Evolutionary conservation across 2,797 vertebrate genomes (phyloP), one percentile per base, ranked within the genome.

Genomic region (Onychomys leucogaster): DNA sequence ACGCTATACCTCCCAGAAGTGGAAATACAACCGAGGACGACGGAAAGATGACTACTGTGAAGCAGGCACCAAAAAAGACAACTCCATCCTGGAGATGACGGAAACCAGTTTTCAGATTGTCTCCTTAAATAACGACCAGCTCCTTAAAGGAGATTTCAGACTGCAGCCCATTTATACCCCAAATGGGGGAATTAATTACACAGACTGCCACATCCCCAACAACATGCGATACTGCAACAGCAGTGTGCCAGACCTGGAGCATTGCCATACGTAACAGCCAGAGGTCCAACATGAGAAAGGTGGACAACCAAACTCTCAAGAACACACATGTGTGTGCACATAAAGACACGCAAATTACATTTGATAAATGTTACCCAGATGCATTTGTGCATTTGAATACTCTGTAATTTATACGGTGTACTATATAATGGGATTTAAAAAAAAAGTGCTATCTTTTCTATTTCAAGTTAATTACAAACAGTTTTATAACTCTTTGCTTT

Each of bases 331-430:
- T 10, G 95, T 96, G 98, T 94, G 96, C 96, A 65, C 87, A 90
- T 96, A 99, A 98, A 98, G 97, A 98, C 90, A 97, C 94, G 85
- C 98, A 78, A 97, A 98, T 98, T 99, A 98, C 99, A 99, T 99
- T 99, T 99, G 99, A 99, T 99, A 99, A 99, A 99, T 99, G 98
- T 99, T 99, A 98, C 97, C 46, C 98, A 98, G 98, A 99, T 99
- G 98, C 98, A 96, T 99, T 99, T 99, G 98, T 98, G 99, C 99
- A 99, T 99, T 99, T 99, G 99, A 99, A 99, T 99, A 99, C 99
- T 98, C 99, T 99, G 99, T 99, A 99, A 99, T 99, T 99, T 99
- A 99, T 99, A 99, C 99, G 99, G 99, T 99, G 99, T 99, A 99
- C 99, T 99, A 99, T 99, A 99, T 99, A 99, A 99, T 99, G 99